Conservation (phyloP, 2,113 vertebrate genomes). For the Jacana jacana region DNA sequence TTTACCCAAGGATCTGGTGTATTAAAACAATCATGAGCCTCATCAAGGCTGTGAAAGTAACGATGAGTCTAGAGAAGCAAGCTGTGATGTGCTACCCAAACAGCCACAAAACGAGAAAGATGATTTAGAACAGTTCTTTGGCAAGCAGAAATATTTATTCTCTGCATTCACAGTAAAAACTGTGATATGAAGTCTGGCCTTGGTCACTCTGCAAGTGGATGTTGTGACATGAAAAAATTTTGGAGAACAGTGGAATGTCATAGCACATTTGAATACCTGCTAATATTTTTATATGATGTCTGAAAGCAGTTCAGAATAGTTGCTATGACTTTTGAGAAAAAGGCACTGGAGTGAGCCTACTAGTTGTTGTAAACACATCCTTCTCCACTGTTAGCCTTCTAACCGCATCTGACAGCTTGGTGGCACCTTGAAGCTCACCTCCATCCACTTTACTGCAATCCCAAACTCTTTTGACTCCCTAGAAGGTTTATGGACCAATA, state of each 20-base stretch:
- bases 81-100: constrained; percentile 34
- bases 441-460: background rate
- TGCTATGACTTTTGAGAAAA: background rate
- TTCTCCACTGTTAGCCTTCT: background rate
- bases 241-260: background rate
- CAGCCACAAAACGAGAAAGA: constrained; percentile 1
- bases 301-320: background rate
- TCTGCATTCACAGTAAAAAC: background rate
- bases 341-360: too few relatives aligned
- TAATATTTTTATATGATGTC: background rate
- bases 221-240: background rate
- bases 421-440: background rate
- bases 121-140: constrained; percentile 2
- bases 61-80: constrained; percentile 33
- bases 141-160: background rate
- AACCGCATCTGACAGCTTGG: background rate
- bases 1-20: constrained; percentile 18
- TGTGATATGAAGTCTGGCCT: background rate
- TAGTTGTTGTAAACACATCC: background rate
- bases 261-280: background rate
- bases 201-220: background rate
- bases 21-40: constrained; percentile 43
- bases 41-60: constrained; percentile 15
- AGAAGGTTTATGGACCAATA: background rate
- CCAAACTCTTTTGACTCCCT: background rate